Base-by-base conservation (phyloP, 2,113 vertebrate genomes). In the Mesitornis unicolor region DNA sequence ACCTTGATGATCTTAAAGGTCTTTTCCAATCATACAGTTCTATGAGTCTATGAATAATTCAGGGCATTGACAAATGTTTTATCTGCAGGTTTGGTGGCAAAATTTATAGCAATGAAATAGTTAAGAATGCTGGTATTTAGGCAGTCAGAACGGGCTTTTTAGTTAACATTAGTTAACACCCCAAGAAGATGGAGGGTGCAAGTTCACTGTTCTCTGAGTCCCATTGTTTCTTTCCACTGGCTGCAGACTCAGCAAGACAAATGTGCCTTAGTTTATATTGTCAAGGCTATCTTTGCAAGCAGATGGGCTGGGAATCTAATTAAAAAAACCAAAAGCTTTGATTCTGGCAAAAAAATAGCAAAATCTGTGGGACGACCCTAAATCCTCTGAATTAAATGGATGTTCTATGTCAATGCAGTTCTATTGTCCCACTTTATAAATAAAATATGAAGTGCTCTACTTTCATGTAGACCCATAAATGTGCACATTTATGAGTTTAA, bases 271-370 rank as follows among this genome's bases (percentile, higher is more conserved):
- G 85, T 88, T 95, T 94, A 82, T 90, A 90, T 93, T 92, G 87
- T 94, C 59, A 90, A 63, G 85, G 85, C 93, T 97, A 96, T 97
- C 96, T 97, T 93, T 92, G 83, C 87, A 97, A 97, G 96, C 96
- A 97, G 96, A 97, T 97, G 93, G 95, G 79, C 87, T 96, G 77
- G 83, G 95, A 96, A 97, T 95, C 93, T 97, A 95, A 97, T 97
- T 97, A 54, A 90, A 96, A 95, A 96, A 40, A 0, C 76, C 35
- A 42, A 94, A 96, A 95, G 91, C 96, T 95, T 97, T 97, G 96
- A 97, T 96, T 95, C 76, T 92, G 85, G 79, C 19, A 91, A 89
- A 94, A 48, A 91, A 75, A 65, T 45, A 93, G 65, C 60, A 90
- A 89, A 91, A 92, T 97, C 85, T 48, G 53, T 93, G 73, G 93